phyloP scores from a whole-genome alignment of 2,888 invertebrate genomes.

The Tridacna crocea region DNA sequence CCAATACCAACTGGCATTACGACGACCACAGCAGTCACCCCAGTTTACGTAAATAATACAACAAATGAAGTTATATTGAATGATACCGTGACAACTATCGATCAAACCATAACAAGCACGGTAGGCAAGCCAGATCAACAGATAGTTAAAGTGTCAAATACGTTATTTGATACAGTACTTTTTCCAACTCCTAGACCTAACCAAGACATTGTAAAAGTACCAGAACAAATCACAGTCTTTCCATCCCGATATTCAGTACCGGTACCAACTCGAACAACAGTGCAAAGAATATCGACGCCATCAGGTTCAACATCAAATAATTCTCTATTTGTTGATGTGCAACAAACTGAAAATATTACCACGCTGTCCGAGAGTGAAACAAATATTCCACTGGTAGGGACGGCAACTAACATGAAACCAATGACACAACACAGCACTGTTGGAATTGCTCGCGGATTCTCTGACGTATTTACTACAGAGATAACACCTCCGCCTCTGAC shows the following conservation, averaged over 20 bases:
- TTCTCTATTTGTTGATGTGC: not conserved
- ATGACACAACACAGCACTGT: too few relatives aligned
- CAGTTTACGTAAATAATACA: not conserved
- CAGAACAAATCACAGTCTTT: not conserved
- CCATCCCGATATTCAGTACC: not conserved
- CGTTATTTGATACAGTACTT: constrained; percentile 1
- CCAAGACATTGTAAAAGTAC: constrained; percentile 3
- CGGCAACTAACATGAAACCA: too few relatives aligned
- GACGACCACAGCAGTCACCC: not conserved
- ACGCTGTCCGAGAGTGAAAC: too few relatives aligned
- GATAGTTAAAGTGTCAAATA: not conserved
- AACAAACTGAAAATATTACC: not conserved
- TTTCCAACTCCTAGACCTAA: constrained; percentile 17
- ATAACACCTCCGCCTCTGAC: too few relatives aligned
- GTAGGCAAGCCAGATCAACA: not conserved
- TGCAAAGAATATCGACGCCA: not conserved
- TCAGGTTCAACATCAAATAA: not conserved
- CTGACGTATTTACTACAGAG: too few relatives aligned
- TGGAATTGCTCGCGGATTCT: too few relatives aligned
- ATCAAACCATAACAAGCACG: too few relatives aligned
- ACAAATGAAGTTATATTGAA: not conserved
- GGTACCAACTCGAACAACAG: not conserved
- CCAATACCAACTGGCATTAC: not conserved
- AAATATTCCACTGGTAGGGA: too few relatives aligned
- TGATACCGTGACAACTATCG: not conserved